Evolutionary conservation across 2,113 vertebrate genomes (phyloP), one percentile per base, ranked within the genome.

Genomic region (Megaceryle maxima): DNA sequence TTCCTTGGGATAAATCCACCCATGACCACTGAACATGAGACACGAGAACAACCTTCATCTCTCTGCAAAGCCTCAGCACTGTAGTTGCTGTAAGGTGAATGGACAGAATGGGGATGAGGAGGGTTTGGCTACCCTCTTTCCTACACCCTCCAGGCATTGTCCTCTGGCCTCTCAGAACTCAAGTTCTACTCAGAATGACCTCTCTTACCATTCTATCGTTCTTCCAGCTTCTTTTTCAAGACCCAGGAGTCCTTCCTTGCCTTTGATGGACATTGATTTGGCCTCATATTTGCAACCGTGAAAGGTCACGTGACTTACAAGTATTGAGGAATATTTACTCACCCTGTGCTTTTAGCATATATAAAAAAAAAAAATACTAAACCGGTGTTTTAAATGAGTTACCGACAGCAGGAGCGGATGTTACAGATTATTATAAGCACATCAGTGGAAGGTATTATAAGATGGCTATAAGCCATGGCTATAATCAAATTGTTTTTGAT

Each of bases 351-450:
- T 95, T 95, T 46, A 96, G 75, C 24, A 6, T 33, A 88, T 85
- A 55, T 21, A 87, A 75, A 88, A 75, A 85, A 92, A 85, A 92
- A 81, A 4, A 53, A 26, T 84, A 76, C 43, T 88, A 37, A 25
- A 6, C 44, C 16, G 79, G 25, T 56, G 88, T 93, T 92, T 64
- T 67, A 87, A 85, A 70, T 60, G 88, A 83, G 94, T n/a, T 95
- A 72, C 88, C 21, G 56, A 95, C 92, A 93, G 85, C 90, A 60
- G 79, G 4, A 70, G 39, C 19, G 76, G 79, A 92, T 87, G 60
- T 50, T 83, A 43, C 94, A 94, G 75, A 86, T 91, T 90, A 94
- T 96, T 88, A 95, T 91, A 95, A 96, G 93, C 56, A 63, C 92
- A 96, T 97, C 94, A 95, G 83, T 94, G 92, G 68, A 86, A 78